These are phyloP conservation scores for Chironomus tentans DNA, from an alignment of 2,888 invertebrate genomes.

Conservation along the genomic window DNA sequence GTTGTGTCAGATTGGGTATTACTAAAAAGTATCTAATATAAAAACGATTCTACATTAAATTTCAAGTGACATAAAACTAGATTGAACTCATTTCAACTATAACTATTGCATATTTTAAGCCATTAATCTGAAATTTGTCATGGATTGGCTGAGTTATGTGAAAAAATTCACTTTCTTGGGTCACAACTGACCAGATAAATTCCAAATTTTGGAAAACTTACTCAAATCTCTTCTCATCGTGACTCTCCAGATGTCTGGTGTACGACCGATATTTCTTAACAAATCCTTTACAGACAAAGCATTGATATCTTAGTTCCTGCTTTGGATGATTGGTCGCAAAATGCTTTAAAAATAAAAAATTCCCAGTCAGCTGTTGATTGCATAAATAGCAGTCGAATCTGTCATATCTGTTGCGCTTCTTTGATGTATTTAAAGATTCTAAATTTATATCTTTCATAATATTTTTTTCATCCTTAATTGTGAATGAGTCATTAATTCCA, in stretches of 20 bases:
- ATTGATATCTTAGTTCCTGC: not conserved
- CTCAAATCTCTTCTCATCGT: slow-evolving; percentile 1
- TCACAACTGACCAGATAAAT: too few species aligned
- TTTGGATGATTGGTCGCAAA: not conserved
- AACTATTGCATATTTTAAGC: too few species aligned
- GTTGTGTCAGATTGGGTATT: too few species aligned
- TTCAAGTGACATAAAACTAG: too few species aligned
- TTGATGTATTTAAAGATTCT: too few species aligned
- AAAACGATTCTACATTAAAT: too few species aligned
- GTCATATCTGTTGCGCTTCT: not conserved
- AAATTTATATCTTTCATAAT: not conserved
- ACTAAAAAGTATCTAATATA: too few species aligned
- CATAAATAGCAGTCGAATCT: slow-evolving; percentile 21
- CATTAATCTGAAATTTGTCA: too few species aligned
- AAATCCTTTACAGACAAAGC: not conserved
- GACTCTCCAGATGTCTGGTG: slow-evolving; percentile 4
- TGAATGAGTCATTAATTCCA: not conserved
- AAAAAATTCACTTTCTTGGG: too few species aligned
- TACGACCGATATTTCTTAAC: slow-evolving; percentile 6
- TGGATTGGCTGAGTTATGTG: too few species aligned
- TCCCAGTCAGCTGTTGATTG: not conserved
- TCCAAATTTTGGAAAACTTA: not conserved
- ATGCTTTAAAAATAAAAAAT: not conserved
- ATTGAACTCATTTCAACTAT: too few species aligned
- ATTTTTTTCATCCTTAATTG: not conserved